Conservation (phyloP, 1,140 invertebrate species). For the Aphelenchoides avenae region DNA sequence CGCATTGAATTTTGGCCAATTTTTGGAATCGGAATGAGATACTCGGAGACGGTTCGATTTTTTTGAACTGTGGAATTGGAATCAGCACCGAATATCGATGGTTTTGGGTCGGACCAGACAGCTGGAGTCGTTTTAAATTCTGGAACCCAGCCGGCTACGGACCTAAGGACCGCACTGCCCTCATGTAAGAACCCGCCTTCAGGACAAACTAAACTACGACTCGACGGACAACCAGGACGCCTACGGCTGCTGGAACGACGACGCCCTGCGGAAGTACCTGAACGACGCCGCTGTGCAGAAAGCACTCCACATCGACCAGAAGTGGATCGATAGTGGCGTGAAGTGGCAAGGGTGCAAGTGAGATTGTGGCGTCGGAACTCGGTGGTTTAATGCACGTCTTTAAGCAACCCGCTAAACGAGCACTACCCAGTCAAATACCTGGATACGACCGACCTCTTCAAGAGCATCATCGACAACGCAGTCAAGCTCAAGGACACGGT, state of each 20-base stretch:
- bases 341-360: slow-evolving; percentile 15
- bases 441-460: slow-evolving; percentile 19
- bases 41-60: too few species aligned
- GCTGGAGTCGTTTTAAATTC: background rate
- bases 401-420: slow-evolving; percentile 16
- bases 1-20: too few species aligned
- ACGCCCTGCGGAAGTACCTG: slow-evolving; percentile 17
- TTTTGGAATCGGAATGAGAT: too few species aligned
- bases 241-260: slow-evolving; percentile 21
- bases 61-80: too few species aligned
- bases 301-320: slow-evolving; percentile 14
- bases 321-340: slow-evolving; percentile 12
- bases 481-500: slow-evolving; percentile 5
- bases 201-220: slow-evolving; percentile 22
- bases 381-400: slow-evolving; percentile 6
- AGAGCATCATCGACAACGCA: slow-evolving; percentile 10
- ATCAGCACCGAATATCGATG: too few species aligned
- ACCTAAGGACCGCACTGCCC: background rate
- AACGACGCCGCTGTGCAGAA: slow-evolving; percentile 5
- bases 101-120: too few species aligned
- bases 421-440: slow-evolving; percentile 15
- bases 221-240: slow-evolving; percentile 26
- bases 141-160: background rate
- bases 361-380: background rate
- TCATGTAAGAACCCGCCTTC: too few species aligned